Base-by-base conservation (phyloP, 1,140 invertebrate genomes). In the Philopotamus ludificatus region DNA sequence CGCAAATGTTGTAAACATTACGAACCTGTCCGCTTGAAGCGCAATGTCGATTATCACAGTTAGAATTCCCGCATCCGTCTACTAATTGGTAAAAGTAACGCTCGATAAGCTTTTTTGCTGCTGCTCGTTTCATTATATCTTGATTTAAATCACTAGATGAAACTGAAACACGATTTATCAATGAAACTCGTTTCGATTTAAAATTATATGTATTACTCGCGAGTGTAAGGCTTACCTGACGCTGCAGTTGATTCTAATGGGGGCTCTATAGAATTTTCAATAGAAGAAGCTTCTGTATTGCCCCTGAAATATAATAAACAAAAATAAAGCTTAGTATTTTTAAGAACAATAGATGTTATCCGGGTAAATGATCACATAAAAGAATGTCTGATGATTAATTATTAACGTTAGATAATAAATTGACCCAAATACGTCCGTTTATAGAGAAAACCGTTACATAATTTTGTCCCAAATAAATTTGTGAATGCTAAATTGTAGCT, bases 51-150 rank as follows among this genome's bases (percentile, higher is more conserved):
- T 96, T 97, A 68, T 86, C 83, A 79, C 94, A 96, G 58, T 86
- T 81, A 7, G 85, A 79, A 75, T 94, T 92, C 4, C 93, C 93
- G 81, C 94, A 97, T 63, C 94, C 94, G 77, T 94, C 89, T 10
- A 89, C 89, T 59, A 97, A 80, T 79, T 95, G 92, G 79, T 93
- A 93, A 77, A 95, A 97, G 78, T 95, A 96, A 70, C 89, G 86
- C 77, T 95, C 91, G 66, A 96, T 95, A 44, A 94, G 80, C 77
- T 92, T 90, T 76, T 88, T 92, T 20, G 91, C 92, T 67, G 91
- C 90, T 67, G 89, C 88, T 71, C 93, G 84, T 83, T 95, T 95
- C 91, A 92, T 92, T 73, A 87, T 87, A 80, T 85, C 85, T 72
- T 81, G 79, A 77, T 81, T 77, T 74, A 63, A 25, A 20, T 62